Percentiles rank a stretch among this genome's conserved stretches.
phyloP scores from a whole-genome alignment of 2,888 invertebrate species.

The Limnephilus marmoratus region DNA sequence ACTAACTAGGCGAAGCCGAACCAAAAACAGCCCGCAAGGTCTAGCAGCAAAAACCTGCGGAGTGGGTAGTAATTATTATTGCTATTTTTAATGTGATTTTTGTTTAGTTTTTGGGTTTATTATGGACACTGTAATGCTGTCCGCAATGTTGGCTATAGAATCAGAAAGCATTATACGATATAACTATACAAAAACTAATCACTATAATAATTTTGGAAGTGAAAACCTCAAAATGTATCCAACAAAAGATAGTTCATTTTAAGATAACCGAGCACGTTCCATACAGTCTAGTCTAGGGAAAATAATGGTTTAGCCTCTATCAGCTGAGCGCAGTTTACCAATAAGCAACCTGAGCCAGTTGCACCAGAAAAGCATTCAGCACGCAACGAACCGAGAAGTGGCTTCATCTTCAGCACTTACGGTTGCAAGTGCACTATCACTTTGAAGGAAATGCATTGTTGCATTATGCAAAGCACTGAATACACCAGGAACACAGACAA shows the following conservation, averaged over 20 bases:
- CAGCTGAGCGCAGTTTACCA: not conserved
- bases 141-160: too few relatives aligned
- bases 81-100: too few relatives aligned
- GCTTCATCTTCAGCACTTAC: constrained; percentile 12
- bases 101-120: too few relatives aligned
- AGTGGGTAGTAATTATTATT: too few relatives aligned
- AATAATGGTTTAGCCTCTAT: not conserved
- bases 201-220: too few relatives aligned
- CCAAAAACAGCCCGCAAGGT: too few relatives aligned
- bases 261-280: not conserved
- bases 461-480: constrained; percentile 19
- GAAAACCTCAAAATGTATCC: too few relatives aligned
- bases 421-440: not conserved
- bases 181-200: too few relatives aligned
- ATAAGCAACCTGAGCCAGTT: not conserved
- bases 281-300: not conserved
- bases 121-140: too few relatives aligned
- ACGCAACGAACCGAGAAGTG: constrained; percentile 5
- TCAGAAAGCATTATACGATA: too few relatives aligned
- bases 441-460: constrained; percentile 30
- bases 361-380: not conserved
- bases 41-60: too few relatives aligned
- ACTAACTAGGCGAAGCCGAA: too few relatives aligned
- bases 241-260: not conserved
- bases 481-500: not conserved